Evolutionary conservation across 2,888 invertebrate species (phyloP).

Genomic region (Theristus sp.): DNA sequence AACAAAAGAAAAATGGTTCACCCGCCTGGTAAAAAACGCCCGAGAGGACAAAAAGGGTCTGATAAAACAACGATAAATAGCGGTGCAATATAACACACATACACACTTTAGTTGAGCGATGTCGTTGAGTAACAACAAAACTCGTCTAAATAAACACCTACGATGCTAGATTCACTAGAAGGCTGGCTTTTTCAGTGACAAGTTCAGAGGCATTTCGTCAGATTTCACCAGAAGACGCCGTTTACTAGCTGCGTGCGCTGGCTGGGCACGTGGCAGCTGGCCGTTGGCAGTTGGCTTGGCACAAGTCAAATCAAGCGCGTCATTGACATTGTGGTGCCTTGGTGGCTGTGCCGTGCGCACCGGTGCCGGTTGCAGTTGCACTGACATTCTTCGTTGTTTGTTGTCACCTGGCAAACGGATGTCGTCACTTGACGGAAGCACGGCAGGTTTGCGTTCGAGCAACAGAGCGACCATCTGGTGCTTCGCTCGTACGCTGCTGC

Average conservation of each 20-base stretch:
- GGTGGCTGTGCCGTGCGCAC: too few species aligned
- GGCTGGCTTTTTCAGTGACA: conserved; percentile 50
- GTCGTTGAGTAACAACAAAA: not conserved
- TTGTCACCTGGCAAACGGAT: too few species aligned
- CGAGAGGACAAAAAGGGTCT: too few species aligned
- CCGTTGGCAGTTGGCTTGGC: not conserved
- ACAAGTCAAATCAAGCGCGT: not conserved
- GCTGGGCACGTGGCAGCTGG: too few species aligned
- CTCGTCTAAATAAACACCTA: too few species aligned
- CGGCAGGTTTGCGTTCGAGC: conserved; percentile 7
- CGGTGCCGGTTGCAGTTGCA: too few species aligned
- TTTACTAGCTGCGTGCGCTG: not conserved
- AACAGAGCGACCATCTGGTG: conserved; percentile 11
- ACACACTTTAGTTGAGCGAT: not conserved
- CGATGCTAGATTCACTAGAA: too few species aligned
- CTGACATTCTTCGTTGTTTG: too few species aligned
- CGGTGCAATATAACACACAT: not conserved
- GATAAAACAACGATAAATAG: too few species aligned
- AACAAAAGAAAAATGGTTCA: too few species aligned
- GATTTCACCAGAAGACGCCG: conserved; percentile 32
- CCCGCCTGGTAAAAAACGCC: not conserved
- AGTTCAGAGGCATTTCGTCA: conserved; percentile 53
- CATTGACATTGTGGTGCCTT: conserved; percentile 2
- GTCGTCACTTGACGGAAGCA: conserved; percentile 9
- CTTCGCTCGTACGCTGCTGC: conserved; percentile 3